Evolutionary conservation across 1,140 invertebrate genomes (phyloP), one percentile per base, ranked within the genome.

Genomic region (Drosophila nannoptera): DNA sequence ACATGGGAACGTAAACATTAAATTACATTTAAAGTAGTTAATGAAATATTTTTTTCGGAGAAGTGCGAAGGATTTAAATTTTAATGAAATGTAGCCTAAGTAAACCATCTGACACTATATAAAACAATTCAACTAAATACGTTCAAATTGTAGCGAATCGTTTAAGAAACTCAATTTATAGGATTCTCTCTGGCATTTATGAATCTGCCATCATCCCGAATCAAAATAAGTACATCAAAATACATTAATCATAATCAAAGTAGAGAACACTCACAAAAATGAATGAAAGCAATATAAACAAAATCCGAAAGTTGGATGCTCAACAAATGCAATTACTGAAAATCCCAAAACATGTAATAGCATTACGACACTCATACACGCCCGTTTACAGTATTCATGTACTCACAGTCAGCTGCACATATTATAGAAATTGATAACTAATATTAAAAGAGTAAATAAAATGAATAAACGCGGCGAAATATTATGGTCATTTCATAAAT

Each of bases 401-500:
- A 62, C 55, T 53, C 48, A 36, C 61, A 54, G 14, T 33, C 55
- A 42, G 8, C 32, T 49, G 50, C 46, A 43, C 52, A 68, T 42
- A n/a, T 42, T 2, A 16, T 16, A 45, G 7, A 70, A 35, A 32
- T 50, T 7, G 50, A 35, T 43, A 22, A 22, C 3, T 22, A 29
- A 59, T 46, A 60, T 46, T 33, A 56, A 69, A 49, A 55, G 45
- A 64, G 48, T 63, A 54, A 64, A 77, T 77, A 58, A 49, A 78
- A 69, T 55, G 45, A 78, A 78, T 59, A 65, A 48, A 46, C 38
- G 54, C 60, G 38, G 50, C 60, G 64, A 67, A 64, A 70, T 59
- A 83, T 82, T 83, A 82, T 78, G 78, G 59, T 62, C 63, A 69
- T 52, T 69, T 69, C 67, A 65, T 58, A 58, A 69, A 58, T 69